Evolutionary conservation across 2,113 vertebrate genomes (phyloP).

Genomic region (Cochlearius cochlearius): DNA sequence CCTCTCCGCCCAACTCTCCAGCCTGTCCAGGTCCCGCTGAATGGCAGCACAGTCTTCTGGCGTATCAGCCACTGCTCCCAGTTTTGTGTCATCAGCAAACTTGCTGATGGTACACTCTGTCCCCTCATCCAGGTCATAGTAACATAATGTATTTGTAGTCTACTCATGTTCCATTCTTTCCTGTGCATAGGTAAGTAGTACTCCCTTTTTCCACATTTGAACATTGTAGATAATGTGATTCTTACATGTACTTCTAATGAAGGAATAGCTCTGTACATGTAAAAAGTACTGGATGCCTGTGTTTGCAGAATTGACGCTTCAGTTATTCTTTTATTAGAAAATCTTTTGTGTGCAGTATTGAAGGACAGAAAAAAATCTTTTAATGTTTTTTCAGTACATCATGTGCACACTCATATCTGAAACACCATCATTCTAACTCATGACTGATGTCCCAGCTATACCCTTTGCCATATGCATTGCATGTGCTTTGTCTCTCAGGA

Average conservation of each 20-base stretch:
- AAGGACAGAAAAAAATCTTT: background rate
- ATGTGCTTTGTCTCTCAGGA: background rate
- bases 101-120: too few species aligned
- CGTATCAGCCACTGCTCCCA: too few species aligned
- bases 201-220: background rate
- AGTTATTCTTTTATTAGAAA: background rate
- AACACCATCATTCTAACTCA: background rate
- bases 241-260: background rate
- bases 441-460: background rate
- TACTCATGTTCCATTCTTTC: background rate
- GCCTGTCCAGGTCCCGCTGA: too few species aligned
- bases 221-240: background rate
- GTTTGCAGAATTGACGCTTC: background rate
- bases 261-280: background rate
- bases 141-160: background rate
- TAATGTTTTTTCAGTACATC: background rate
- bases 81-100: too few species aligned
- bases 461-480: background rate
- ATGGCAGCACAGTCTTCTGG: too few species aligned
- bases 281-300: background rate
- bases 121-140: too few species aligned
- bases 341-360: rapidly evolving
- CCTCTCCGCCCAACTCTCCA: too few species aligned
- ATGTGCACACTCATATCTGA: background rate
- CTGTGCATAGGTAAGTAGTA: background rate